Base-by-base conservation (phyloP, 2,888 invertebrate genomes). In the Drosophila austrosaltans region DNA sequence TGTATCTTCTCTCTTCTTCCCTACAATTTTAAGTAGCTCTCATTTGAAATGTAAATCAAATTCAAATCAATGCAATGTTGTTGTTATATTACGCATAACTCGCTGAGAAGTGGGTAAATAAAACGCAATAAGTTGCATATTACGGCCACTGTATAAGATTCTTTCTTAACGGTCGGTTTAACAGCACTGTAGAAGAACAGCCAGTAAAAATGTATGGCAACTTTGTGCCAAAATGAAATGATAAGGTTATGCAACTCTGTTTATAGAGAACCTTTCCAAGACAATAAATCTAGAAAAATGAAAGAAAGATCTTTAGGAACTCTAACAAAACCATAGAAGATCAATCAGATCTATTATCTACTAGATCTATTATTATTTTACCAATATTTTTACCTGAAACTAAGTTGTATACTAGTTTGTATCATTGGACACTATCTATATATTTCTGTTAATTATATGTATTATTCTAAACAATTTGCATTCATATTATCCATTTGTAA, bases 51-150 rank as follows among this genome's bases (percentile, higher is more conserved):
- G 75, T 54, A 75, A 87, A 87, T 82, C 63, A 54, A 79, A 84
- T 81, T 77, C 58, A 75, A 84, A 87, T 82, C 87, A 83, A 82
- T 81, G 74, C 78, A 57, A 59, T 66, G 53, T 69, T 66, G 16
- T 16, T 16, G 16, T 22, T 44, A 39, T 80, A 58, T 72, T 74
- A 82, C 83, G 81, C 81, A 76, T 67, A 56, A 66, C 75, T 69
- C 66, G 68, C 57, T 85, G 84, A 76, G 84, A 88, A 84, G 83
- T 84, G 86, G 84, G 88, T 82, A 81, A 82, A 60, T 69, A 39
- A 57, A 39, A 36, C 22, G 48, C 48, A 25, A 48, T 48, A 22
- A 22, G 78, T 72, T 48, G 25, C 48, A 25, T 48, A 48, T 54
- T 63, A 16, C 42, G 25, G 20, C 53, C 57, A 53, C 62, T 40